A percentile compares a stretch with the other conserved stretches of the same genome.
Conservation (phyloP, 2,113 vertebrate species). For the Menura novaehollandiae region DNA sequence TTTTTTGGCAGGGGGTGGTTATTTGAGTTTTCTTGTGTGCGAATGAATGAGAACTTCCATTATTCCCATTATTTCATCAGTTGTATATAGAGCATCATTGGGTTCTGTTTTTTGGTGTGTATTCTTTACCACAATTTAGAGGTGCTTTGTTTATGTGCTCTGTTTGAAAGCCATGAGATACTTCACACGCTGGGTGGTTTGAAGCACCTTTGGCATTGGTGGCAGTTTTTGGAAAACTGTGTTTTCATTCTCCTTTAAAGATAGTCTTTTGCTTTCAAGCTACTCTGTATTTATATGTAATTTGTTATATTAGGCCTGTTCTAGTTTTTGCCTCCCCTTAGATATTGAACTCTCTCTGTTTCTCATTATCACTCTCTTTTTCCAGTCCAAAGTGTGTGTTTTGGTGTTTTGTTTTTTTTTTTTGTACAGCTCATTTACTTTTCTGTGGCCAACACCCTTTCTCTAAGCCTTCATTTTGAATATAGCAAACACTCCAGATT, state of each 20-base stretch:
- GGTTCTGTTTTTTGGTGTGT: background rate
- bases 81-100: fast-evolving
- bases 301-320: background rate
- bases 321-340: background rate
- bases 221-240: background rate
- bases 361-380: background rate
- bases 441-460: background rate
- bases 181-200: background rate
- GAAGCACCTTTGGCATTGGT: background rate
- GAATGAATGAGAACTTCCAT: background rate
- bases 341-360: background rate
- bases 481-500: background rate
- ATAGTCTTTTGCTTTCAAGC: background rate
- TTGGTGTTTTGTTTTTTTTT: background rate
- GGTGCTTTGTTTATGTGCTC: background rate
- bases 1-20: background rate
- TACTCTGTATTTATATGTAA: background rate
- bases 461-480: background rate
- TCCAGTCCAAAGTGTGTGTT: background rate
- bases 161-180: background rate
- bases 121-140: background rate
- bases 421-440: background rate
- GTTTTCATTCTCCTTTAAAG: background rate
- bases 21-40: background rate
- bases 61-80: background rate